These are phyloP conservation scores for Arrhamphus sclerolepis DNA, from an alignment of 2,797 vertebrate genomes.

Conservation along the genomic window DNA sequence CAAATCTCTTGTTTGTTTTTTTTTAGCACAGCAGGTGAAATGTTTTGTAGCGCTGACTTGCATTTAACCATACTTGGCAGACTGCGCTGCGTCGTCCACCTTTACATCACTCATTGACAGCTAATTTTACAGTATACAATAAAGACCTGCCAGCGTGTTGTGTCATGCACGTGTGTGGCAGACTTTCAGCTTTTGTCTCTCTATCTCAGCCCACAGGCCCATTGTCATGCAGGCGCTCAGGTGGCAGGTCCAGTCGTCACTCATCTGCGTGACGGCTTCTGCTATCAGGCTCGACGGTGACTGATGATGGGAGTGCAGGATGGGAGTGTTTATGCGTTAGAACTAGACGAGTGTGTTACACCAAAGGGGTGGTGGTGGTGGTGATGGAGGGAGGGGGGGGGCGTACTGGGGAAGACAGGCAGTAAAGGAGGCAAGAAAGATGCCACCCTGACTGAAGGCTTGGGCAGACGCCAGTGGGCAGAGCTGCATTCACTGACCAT, in stretches of 20 bases:
- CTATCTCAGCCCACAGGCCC: slow-evolving; percentile 54
- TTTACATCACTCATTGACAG: slow-evolving; percentile 54
- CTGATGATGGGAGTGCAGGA: slow-evolving; percentile 71
- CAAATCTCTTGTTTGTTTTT: too few species aligned
- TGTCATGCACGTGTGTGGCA: slow-evolving; percentile 26
- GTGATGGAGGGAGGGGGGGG: slow-evolving; percentile 33
- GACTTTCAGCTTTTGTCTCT: slow-evolving; percentile 59
- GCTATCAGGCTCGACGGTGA: slow-evolving; percentile 75
- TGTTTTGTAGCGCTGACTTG: slow-evolving; percentile 14
- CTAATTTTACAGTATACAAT: slow-evolving; percentile 62
- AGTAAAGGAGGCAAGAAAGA: slow-evolving; percentile 61
- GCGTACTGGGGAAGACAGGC: slow-evolving; percentile 47
- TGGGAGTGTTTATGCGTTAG: slow-evolving; percentile 53
- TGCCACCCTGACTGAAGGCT: slow-evolving; percentile 57
- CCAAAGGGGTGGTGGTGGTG: too few species aligned
- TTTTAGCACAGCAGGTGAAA: slow-evolving; percentile 24
- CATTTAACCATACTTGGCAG: neutral
- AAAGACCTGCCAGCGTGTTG: slow-evolving; percentile 47
- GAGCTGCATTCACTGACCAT: slow-evolving; percentile 45
- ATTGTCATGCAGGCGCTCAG: slow-evolving; percentile 76
- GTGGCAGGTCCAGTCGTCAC: slow-evolving; percentile 75
- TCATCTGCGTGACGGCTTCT: slow-evolving; percentile 72
- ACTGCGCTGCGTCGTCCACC: slow-evolving; percentile 27
- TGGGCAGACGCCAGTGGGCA: slow-evolving; percentile 52
- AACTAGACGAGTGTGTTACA: slow-evolving; percentile 43